These are phyloP conservation scores for Sycophila sp. DNA, from an alignment of 1,140 invertebrate species.

Conservation along the genomic window DNA sequence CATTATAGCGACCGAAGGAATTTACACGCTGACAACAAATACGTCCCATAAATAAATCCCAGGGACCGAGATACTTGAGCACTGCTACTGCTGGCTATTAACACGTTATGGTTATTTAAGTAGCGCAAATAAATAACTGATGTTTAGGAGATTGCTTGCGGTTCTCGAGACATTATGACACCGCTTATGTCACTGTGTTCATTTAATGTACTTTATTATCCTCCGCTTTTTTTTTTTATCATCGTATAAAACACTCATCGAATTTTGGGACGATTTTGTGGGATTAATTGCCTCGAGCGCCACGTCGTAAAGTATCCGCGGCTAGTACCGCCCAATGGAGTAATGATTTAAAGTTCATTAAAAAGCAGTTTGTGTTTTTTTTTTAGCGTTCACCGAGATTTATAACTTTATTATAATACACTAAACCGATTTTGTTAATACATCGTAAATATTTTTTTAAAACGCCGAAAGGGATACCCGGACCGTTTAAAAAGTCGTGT, in stretches of 20 bases:
- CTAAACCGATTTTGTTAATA: too few relatives aligned
- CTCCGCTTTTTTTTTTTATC: constrained; percentile 21
- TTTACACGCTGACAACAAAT: constrained; percentile 58
- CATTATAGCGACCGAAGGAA: constrained; percentile 36
- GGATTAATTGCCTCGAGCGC: neutral
- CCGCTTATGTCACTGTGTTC: constrained; percentile 37
- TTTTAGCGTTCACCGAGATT: constrained; percentile 20
- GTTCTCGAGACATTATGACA: constrained; percentile 48
- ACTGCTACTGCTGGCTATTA: constrained; percentile 51
- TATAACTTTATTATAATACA: constrained; percentile 32
- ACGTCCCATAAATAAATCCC: constrained; percentile 58
- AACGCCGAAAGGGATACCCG: too few relatives aligned
- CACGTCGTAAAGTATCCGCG: constrained; percentile 40
- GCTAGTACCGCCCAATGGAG: too few relatives aligned
- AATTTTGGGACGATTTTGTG: neutral
- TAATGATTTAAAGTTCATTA: constrained; percentile 33
- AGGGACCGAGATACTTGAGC: constrained; percentile 40
- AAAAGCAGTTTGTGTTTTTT: constrained; percentile 34
- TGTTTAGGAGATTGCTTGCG: constrained; percentile 42
- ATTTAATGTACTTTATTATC: constrained; percentile 13
- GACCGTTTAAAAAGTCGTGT: too few relatives aligned
- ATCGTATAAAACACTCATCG: neutral
- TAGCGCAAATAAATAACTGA: constrained; percentile 57
- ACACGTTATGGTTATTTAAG: constrained; percentile 60
- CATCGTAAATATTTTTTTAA: too few relatives aligned